Percentiles rank a stretch among this genome's conserved stretches.
phyloP scores from a whole-genome alignment of 2,797 vertebrate genomes.

The Cyprinella venusta region DNA sequence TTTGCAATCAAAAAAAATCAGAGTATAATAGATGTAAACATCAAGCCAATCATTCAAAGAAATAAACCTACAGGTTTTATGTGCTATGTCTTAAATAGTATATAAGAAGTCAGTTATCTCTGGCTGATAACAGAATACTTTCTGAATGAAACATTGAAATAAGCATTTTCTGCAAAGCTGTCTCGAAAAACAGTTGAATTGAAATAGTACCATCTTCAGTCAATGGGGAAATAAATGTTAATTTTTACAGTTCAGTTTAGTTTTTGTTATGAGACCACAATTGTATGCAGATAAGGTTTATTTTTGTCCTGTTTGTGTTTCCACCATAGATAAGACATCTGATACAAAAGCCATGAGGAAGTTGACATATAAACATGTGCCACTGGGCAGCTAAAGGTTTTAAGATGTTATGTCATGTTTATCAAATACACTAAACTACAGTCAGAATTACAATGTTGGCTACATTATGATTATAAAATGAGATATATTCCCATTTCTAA shows the following conservation, averaged over 20 bases:
- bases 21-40: neutral
- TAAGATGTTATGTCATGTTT: neutral
- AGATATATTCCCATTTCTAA: too few species aligned
- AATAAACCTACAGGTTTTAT: neutral
- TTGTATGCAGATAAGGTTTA: slow-evolving; percentile 8
- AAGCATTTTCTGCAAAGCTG: neutral
- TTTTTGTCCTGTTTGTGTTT: slow-evolving; percentile 13
- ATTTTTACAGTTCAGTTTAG: neutral
- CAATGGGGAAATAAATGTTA: neutral
- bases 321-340: neutral
- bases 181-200: neutral
- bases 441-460: neutral
- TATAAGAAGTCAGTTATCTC: neutral
- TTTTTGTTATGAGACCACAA: slow-evolving; percentile 30
- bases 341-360: neutral
- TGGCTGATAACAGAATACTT: neutral
- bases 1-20: neutral
- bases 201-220: neutral
- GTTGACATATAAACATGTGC: slow-evolving; percentile 3
- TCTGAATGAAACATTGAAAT: neutral
- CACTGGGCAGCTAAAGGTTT: neutral
- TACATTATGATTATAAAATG: neutral
- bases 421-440: neutral
- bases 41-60: neutral
- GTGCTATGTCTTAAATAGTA: neutral